Base-by-base conservation (phyloP, 1,140 invertebrate genomes). In the Cryptotermes secundus region DNA sequence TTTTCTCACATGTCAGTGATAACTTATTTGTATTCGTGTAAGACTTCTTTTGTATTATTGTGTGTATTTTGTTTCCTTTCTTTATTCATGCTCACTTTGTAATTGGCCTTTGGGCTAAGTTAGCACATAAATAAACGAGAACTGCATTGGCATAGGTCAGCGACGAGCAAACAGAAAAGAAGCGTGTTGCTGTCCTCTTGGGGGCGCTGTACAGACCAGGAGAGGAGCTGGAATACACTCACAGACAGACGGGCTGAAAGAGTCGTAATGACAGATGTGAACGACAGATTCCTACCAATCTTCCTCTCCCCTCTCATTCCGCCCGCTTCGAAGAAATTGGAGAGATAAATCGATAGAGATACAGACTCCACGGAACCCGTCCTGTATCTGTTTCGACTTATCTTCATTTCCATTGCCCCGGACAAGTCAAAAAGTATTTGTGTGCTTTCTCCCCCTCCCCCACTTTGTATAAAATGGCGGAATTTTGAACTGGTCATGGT, bases 311-410 rank as follows among this genome's bases (percentile, higher is more conserved):
- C 59, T 72, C 59, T 72, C 59, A 72, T 49, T 19, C 45, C 45
- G 45, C 16, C 14, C 22, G 45, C 45, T 49, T 49, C 45, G 22
- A 49, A 49, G 45, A 19, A 19, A 72, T 31, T 72, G 59, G 59
- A 72, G 59, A 72, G 59, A 72, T 72, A 72, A 3, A 72, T 72
- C 59, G 59, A 72, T 31, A 72, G 26, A n/a, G 59, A 72, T 72
- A 72, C 59, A 72, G 9, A 31, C 7, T 9, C 59, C 59, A 31
- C 59, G 16, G 45, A 49, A 72, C 59, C 26, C 3, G 59, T n/a
- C 26, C 59, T 72, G 16, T 72, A 31, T 59, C 53, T 22, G 1
- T 19, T 42, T 42, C 9, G 38, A 42, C 38, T 42, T 49, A 49
- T 49, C 45, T 22, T 14, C 22, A 19, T 19, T 14, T 49, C 45